These are phyloP conservation scores for Agrilus mali DNA, from an alignment of 2,888 invertebrate species.

Conservation along the genomic window DNA sequence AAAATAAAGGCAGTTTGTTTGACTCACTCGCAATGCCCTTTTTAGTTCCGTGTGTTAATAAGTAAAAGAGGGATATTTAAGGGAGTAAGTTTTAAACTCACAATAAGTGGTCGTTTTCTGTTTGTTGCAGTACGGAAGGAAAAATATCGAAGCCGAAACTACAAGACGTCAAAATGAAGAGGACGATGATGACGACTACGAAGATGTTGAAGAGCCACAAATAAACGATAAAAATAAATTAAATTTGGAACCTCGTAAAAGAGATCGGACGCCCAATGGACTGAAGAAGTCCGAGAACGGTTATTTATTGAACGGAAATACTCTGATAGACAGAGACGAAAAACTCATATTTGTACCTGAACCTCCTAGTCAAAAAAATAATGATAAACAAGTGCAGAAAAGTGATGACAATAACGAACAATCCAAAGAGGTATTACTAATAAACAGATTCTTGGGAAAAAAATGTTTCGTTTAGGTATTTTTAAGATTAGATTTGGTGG, in stretches of 20 bases:
- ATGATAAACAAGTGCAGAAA: slow-evolving; percentile 32
- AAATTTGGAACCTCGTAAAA: slow-evolving; percentile 1
- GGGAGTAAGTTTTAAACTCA: too few relatives aligned
- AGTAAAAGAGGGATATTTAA: too few relatives aligned
- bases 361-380: slow-evolving; percentile 42
- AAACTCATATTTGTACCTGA: slow-evolving; percentile 64
- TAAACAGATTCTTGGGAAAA: too few relatives aligned
- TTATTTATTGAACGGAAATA: slow-evolving; percentile 35
- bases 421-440: background rate
- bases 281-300: slow-evolving; percentile 12
- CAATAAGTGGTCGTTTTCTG: slow-evolving; percentile 6
- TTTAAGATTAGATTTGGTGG: slow-evolving; percentile 4
- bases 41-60: too few relatives aligned
- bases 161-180: slow-evolving; percentile 40
- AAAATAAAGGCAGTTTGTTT: too few relatives aligned
- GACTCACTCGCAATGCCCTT: too few relatives aligned
- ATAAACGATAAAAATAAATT: slow-evolving; percentile 5
- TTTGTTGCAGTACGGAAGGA: slow-evolving; percentile 62
- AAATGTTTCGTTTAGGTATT: background rate
- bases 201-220: slow-evolving; percentile 26
- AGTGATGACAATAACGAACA: slow-evolving; percentile 6
- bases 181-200: slow-evolving; percentile 39
- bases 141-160: slow-evolving; percentile 62
- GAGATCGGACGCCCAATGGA: slow-evolving; percentile 1
- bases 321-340: slow-evolving; percentile 62